These are phyloP conservation scores for Heliothis virescens DNA, from an alignment of 1,140 invertebrate species.

Conservation along the genomic window DNA sequence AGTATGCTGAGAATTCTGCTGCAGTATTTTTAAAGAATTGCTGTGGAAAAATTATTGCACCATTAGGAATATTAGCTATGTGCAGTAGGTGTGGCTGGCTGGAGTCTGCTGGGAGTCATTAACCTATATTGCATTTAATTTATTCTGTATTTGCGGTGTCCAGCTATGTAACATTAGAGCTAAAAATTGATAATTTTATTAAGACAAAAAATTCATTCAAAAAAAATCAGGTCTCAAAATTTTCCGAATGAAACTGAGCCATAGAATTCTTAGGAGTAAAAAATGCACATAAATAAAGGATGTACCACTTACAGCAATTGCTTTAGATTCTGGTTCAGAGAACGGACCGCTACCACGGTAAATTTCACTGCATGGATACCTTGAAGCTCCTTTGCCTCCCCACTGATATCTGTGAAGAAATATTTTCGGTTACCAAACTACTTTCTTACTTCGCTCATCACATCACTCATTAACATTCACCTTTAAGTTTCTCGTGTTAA, in stretches of 20 bases:
- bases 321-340: slow-evolving; percentile 96
- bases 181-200: too few relatives aligned
- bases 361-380: slow-evolving; percentile 95
- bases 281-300: too few relatives aligned
- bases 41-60: slow-evolving; percentile 69
- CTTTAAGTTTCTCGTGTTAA: background rate
- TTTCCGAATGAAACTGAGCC: too few relatives aligned
- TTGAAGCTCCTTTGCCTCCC: slow-evolving; percentile 93
- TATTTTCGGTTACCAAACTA: background rate
- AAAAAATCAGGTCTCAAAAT: too few relatives aligned
- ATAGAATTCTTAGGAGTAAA: too few relatives aligned
- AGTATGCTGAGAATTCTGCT: slow-evolving; percentile 89
- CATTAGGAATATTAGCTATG: slow-evolving; percentile 10
- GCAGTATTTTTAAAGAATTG: slow-evolving; percentile 86
- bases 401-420: slow-evolving; percentile 88
- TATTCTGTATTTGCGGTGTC: background rate
- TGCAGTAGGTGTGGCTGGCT: background rate
- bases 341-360: slow-evolving; percentile 96
- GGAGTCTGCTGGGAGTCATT: background rate
- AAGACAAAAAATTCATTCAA: too few relatives aligned
- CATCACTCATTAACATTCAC: background rate
- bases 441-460: background rate
- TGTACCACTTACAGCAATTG: slow-evolving; percentile 87
- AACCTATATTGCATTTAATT: background rate
- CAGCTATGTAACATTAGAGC: too few relatives aligned